Percentiles rank a stretch among this genome's conserved stretches.
Evolutionary conservation across 1,140 invertebrate genomes (phyloP).

Genomic region (Fopius arisanus): DNA sequence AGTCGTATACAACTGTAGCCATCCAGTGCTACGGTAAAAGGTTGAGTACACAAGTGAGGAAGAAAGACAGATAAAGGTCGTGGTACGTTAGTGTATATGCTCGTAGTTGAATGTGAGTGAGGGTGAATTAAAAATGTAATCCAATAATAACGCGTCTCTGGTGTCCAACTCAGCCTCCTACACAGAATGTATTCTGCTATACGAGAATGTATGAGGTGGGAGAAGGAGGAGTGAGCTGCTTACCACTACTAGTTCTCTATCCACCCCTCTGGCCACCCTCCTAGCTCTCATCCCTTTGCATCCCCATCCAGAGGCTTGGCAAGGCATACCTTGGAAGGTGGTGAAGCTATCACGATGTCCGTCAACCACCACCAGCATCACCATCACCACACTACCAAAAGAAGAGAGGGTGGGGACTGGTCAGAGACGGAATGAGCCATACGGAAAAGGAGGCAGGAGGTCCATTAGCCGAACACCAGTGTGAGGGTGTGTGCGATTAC

Average conservation of each 20-base stretch:
- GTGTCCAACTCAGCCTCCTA: slow-evolving; percentile 43
- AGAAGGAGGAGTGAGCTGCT: not conserved
- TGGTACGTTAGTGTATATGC: slow-evolving; percentile 40
- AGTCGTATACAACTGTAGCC: not conserved
- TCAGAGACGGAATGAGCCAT: slow-evolving; percentile 38
- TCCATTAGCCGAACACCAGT: slow-evolving; percentile 52
- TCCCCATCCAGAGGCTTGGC: slow-evolving; percentile 40
- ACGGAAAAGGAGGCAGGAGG: slow-evolving; percentile 41
- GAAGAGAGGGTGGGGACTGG: slow-evolving; percentile 5
- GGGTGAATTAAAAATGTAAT: slow-evolving; percentile 66
- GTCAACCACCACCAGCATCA: slow-evolving; percentile 18
- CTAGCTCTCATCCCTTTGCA: slow-evolving; percentile 46
- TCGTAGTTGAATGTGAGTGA: slow-evolving; percentile 46
- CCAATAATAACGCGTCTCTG: slow-evolving; percentile 66
- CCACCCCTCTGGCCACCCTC: not conserved
- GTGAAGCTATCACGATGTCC: slow-evolving; percentile 52
- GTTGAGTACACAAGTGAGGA: slow-evolving; percentile 18
- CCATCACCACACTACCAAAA: not conserved
- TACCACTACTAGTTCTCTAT: not conserved
- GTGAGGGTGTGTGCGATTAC: slow-evolving; percentile 58
- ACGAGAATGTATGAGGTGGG: not conserved
- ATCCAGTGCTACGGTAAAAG: not conserved
- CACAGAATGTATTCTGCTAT: not conserved
- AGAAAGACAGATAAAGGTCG: slow-evolving; percentile 33
- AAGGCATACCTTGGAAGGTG: slow-evolving; percentile 38